Evolutionary conservation across 2,113 vertebrate species (phyloP).

Genomic region (Rhineura floridana): DNA sequence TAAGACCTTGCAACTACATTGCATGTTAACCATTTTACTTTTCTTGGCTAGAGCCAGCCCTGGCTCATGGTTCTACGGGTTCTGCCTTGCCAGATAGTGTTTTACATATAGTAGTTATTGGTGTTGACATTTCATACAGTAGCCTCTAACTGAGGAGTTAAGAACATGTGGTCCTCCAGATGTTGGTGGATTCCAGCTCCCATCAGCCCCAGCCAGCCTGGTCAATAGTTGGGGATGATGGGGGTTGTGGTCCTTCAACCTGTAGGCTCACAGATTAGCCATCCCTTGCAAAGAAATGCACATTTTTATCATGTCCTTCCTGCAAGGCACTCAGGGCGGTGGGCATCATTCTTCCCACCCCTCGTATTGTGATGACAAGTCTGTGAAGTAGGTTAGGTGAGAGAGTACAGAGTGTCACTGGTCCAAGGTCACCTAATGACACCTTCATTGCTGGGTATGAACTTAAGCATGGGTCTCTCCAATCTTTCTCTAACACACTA

Average conservation of each 20-base stretch:
- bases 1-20: not conserved
- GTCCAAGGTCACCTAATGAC: not conserved
- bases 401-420: not conserved
- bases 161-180: too few relatives aligned
- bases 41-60: not conserved
- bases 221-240: too few relatives aligned
- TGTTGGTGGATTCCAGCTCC: too few relatives aligned
- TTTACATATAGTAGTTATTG: not conserved
- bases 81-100: not conserved
- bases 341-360: too few relatives aligned
- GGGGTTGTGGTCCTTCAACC: too few relatives aligned
- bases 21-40: not conserved
- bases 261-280: too few relatives aligned
- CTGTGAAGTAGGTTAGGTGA: not conserved
- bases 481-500: not conserved
- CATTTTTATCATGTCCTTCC: not conserved
- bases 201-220: too few relatives aligned
- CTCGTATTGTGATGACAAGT: too few relatives aligned
- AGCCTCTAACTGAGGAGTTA: not conserved
- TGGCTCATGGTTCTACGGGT: not conserved
- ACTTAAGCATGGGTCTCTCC: not conserved
- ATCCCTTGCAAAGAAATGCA: too few relatives aligned
- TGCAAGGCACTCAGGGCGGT: not conserved
- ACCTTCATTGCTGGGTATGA: not conserved
- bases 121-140: not conserved